Evolutionary conservation across 2,888 invertebrate genomes (phyloP), one percentile per base, ranked within the genome.

Genomic region (Halictus ligatus): DNA sequence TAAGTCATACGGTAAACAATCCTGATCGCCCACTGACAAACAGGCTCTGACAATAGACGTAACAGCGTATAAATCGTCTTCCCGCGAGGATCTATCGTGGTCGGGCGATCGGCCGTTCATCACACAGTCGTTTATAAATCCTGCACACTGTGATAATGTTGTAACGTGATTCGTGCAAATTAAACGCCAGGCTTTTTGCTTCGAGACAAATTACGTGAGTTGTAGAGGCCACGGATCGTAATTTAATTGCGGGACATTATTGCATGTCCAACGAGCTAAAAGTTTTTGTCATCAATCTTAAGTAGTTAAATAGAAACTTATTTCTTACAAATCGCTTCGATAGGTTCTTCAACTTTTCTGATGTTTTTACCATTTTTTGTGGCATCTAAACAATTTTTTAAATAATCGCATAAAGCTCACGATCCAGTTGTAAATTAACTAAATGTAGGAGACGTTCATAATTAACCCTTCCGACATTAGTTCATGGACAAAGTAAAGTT

Each of bases 21-120:
- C 85, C 82, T 75, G 85, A 88, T 89, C 89, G 89, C 91, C 91
- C 87, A 91, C 88, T 81, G 80, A 73, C 84, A 91, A 91, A 89
- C 90, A 90, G 88, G 87, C 90, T 79, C 88, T 87, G 89, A 91
- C 91, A 90, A 91, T 92, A 86, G 88, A 89, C 81, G 77, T 80
- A 78, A 81, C 87, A 84, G 77, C 82, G 86, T 85, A 89, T 89
- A 91, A 91, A 92, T 92, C 84, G 75, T 89, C 85, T 86, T 80
- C 60, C 29, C 50, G 50, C 77, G 50, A 80, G 85, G 73, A 85
- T 87, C 84, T 84, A 82, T 89, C 85, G 80, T 88, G 54, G 60
- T 69, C 77, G 13, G 77, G 83, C 76, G 81, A 81, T 74, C 82
- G 35, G 21, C 77, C 75, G 80, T 88, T 80, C 43, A 84, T 89